Conservation (phyloP, 2,797 vertebrate species). For the Peromyscus aztecus region DNA sequence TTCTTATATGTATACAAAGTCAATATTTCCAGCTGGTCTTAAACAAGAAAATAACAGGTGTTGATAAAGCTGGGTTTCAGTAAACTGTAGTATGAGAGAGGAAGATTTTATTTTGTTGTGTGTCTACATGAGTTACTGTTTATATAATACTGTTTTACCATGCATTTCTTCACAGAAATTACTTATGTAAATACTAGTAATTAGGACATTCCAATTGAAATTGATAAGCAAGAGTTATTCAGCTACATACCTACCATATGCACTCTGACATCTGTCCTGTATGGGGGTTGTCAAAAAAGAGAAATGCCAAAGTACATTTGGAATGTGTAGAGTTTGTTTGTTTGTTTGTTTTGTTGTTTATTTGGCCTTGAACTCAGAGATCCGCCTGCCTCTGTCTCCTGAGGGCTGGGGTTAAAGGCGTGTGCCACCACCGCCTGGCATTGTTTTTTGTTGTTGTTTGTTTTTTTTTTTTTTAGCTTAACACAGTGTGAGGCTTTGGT, state of each 20-base stretch:
- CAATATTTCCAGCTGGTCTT: constrained; percentile 7
- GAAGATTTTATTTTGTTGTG: not conserved
- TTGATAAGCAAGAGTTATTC: not conserved
- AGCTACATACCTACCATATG: not conserved
- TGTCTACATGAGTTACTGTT: not conserved
- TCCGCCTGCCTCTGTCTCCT: fast-evolving
- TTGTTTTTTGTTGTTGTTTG: too few relatives aligned
- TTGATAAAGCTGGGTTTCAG: not conserved
- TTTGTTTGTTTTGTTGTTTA: not conserved
- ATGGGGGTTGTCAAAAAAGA: not conserved
- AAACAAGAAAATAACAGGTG: not conserved
- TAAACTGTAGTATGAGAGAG: not conserved
- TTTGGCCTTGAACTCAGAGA: not conserved
- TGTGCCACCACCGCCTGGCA: not conserved
- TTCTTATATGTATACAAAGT: constrained; percentile 41
- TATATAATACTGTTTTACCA: not conserved
- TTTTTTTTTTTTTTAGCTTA: not conserved
- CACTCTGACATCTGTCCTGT: not conserved
- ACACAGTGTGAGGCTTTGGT: not conserved
- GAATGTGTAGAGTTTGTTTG: not conserved
- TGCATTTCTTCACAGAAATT: constrained; percentile 15
- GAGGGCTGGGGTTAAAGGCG: not conserved
- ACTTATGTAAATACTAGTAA: not conserved
- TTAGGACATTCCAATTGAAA: not conserved
- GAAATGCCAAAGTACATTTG: not conserved